Evolutionary conservation across 2,113 vertebrate species (phyloP), one percentile per base, ranked within the genome.

Genomic region (Sphaerodactylus townsendi): DNA sequence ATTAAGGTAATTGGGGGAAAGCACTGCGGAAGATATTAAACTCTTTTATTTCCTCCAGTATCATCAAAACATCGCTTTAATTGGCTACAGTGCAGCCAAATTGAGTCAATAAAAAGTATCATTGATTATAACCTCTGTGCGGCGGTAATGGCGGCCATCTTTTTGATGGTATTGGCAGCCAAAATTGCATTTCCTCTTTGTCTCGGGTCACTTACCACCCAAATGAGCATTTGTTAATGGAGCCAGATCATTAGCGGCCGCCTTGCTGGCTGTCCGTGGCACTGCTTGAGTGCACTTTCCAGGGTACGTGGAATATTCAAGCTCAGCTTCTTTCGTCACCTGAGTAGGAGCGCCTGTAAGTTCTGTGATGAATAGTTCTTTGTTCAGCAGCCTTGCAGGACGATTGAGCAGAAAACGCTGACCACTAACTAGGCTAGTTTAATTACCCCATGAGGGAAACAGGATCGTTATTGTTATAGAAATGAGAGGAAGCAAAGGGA

Each of bases 211-310:
- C 94, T 95, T 94, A 92, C 85, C 70, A 94, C 81, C 82, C 88
- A 95, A 95, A 96, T 88, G 89, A 95, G 86, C 88, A 87, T 89
- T 95, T 93, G 87, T 94, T 96, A 95, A 95, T 93, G 91, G 93
- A 93, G 87, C 68, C 80, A 93, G 91, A 93, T 95, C 93, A 94
- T 96, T 95, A 95, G 92, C 87, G 92, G 56, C 65, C 87, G 79
- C 73, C 86, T 81, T 85, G 84, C 92, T 88, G 90, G 39, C 93
- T 92, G 93, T 94, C 85, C 19, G 5, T 88, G 91, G 93, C 91
- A 87, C 81, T 19, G 88, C 88, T 82, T 86, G 89, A 93, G 86
- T 91, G 88, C 85, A 89, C 83, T 88, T 91, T 94, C 88, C 92
- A 93, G 83, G 0, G 53, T 86, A 82, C 21, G 66, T 0, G 1